Conservation (phyloP, 2,888 invertebrate genomes). For the Noctua janthina region DNA sequence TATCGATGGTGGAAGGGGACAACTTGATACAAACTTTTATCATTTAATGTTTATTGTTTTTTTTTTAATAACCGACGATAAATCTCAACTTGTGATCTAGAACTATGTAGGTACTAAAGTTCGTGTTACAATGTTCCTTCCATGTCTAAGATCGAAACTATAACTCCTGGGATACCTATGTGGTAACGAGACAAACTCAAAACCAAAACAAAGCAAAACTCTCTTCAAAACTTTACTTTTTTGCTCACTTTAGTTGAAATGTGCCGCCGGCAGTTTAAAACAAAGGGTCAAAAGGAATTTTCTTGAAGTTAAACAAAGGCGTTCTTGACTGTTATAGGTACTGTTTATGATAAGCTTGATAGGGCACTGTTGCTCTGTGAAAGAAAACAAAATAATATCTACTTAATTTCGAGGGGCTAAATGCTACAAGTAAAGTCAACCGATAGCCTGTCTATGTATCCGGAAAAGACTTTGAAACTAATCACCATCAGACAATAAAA, state of each 20-base stretch:
- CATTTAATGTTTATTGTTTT: neutral
- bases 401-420: neutral
- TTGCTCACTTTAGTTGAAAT: constrained; percentile 13
- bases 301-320: constrained; percentile 35
- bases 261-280: constrained; percentile 19
- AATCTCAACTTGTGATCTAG: neutral
- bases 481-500: neutral
- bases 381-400: neutral
- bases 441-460: neutral
- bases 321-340: neutral
- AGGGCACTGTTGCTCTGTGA: neutral
- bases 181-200: neutral
- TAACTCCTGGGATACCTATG: neutral
- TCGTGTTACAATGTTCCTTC: neutral
- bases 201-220: too few relatives aligned
- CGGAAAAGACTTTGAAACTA: neutral
- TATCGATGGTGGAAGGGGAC: neutral
- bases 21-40: neutral
- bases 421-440: neutral
- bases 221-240: constrained; percentile 11
- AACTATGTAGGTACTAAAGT: neutral
- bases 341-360: constrained; percentile 10
- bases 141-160: neutral
- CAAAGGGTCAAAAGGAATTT: constrained; percentile 29
- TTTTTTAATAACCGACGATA: neutral